A percentile compares a stretch with the other conserved stretches of the same genome.
phyloP scores from a whole-genome alignment of 2,113 vertebrate species.

The Cebus imitator region DNA sequence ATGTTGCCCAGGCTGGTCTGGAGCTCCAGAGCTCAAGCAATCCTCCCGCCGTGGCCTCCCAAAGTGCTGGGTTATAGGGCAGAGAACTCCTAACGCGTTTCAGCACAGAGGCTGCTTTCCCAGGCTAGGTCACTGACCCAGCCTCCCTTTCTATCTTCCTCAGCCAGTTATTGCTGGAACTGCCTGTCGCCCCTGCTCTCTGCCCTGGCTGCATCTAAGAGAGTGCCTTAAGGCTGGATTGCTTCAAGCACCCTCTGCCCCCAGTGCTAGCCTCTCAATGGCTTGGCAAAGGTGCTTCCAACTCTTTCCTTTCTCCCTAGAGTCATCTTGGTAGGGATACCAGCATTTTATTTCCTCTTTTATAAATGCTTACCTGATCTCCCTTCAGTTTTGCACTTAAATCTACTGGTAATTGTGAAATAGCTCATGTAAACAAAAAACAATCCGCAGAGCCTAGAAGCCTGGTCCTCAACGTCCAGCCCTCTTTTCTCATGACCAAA shows the following conservation, averaged over 20 bases:
- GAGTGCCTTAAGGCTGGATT: neutral
- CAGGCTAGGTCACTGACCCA: neutral
- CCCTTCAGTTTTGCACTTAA: conserved; percentile 56
- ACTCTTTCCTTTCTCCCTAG: neutral
- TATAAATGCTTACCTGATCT: neutral
- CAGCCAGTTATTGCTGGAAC: neutral
- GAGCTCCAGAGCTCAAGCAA: neutral
- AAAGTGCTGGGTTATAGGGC: neutral
- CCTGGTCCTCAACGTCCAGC: neutral
- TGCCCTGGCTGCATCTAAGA: neutral
- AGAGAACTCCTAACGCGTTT: neutral
- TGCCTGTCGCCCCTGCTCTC: neutral
- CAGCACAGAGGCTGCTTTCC: neutral
- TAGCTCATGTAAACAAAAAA: neutral
- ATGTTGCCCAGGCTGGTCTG: too few species aligned
- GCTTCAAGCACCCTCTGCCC: neutral
- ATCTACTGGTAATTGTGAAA: conserved; percentile 39
- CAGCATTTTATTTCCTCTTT: neutral
- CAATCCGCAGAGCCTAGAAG: neutral
- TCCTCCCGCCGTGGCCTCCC: neutral
- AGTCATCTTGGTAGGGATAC: neutral
- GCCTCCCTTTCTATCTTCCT: neutral
- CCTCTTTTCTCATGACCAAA: conserved; percentile 51
- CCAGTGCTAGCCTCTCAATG: neutral
- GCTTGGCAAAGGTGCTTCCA: neutral